These are phyloP conservation scores for Orientallactaga bullata DNA, from an alignment of 2,113 vertebrate genomes.

Conservation along the genomic window DNA sequence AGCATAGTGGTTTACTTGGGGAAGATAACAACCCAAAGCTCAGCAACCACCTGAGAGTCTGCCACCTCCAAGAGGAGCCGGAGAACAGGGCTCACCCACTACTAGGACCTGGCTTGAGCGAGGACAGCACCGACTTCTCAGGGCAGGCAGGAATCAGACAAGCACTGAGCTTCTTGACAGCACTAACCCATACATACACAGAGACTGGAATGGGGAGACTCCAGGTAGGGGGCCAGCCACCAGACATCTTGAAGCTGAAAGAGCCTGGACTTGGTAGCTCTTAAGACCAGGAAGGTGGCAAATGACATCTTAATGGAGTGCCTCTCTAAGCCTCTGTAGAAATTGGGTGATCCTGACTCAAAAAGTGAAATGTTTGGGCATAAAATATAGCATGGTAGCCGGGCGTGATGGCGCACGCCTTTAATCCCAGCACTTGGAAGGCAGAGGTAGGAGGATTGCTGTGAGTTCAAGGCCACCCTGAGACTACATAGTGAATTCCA, in stretches of 20 bases:
- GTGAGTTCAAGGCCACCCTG: too few relatives aligned
- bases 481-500: too few relatives aligned
- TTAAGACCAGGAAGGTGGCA: not conserved
- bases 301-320: not conserved
- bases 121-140: constrained; percentile 14
- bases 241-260: not conserved
- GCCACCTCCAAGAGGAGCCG: not conserved
- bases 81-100: not conserved
- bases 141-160: not conserved
- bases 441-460: too few relatives aligned
- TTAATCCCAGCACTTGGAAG: too few relatives aligned
- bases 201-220: not conserved
- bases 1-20: not conserved
- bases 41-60: not conserved
- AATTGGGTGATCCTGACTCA: constrained; percentile 33
- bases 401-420: too few relatives aligned
- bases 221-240: not conserved
- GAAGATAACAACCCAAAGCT: not conserved
- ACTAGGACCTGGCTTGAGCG: not conserved
- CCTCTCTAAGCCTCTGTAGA: not conserved
- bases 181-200: not conserved
- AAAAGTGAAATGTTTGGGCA: not conserved
- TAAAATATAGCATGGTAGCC: not conserved
- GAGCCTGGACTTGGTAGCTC: not conserved
- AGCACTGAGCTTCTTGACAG: not conserved